Percentiles rank a stretch among this genome's conserved stretches.
Evolutionary conservation across 2,113 vertebrate species (phyloP).

Genomic region (Mastomys coucha): DNA sequence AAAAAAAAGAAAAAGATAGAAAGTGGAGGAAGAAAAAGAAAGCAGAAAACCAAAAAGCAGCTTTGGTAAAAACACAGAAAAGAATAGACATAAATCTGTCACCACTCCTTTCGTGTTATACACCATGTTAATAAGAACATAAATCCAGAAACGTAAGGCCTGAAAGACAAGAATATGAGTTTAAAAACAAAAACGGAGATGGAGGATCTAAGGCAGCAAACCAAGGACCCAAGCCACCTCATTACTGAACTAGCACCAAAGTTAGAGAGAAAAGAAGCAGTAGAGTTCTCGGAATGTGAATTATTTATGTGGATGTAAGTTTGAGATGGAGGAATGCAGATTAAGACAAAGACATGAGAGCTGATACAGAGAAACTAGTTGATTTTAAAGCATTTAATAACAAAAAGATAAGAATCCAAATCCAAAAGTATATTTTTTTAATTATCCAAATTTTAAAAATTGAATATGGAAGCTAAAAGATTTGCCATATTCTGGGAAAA

Average conservation of each 20-base stretch:
- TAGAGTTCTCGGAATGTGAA: slow-evolving; percentile 56
- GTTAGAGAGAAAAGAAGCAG: slow-evolving; percentile 54
- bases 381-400: not conserved
- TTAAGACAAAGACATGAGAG: slow-evolving; percentile 56
- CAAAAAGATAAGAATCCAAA: slow-evolving; percentile 33
- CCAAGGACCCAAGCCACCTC: slow-evolving; percentile 12
- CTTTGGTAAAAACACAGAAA: not conserved
- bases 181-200: slow-evolving; percentile 57
- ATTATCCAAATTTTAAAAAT: slow-evolving; percentile 44
- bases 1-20: not conserved
- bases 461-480: slow-evolving; percentile 32
- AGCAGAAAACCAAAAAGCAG: not conserved
- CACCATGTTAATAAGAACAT: slow-evolving; percentile 62
- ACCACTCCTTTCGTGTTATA: not conserved
- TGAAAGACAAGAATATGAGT: slow-evolving; percentile 57
- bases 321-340: slow-evolving; percentile 48
- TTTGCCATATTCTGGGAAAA: slow-evolving; percentile 43
- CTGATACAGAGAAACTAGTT: not conserved
- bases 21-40: not conserved
- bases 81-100: not conserved
- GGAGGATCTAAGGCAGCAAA: slow-evolving; percentile 59
- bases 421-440: not conserved
- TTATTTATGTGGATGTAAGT: slow-evolving; percentile 45
- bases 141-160: slow-evolving; percentile 45
- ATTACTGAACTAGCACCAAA: slow-evolving; percentile 57